Evolutionary conservation across 2,797 vertebrate species (phyloP), one percentile per base, ranked within the genome.

Genomic region (Lerista edwardsae): DNA sequence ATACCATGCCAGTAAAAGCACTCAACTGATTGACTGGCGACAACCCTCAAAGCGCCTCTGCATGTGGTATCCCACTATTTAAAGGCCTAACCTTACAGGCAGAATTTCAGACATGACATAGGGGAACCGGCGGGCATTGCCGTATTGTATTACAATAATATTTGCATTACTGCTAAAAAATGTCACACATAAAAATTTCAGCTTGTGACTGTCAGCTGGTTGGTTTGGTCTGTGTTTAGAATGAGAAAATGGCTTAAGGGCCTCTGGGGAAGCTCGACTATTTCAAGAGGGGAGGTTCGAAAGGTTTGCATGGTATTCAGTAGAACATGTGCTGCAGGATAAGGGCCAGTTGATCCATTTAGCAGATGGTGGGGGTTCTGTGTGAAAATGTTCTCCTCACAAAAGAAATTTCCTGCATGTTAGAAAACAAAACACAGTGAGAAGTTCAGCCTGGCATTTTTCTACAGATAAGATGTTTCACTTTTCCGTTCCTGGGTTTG

Each of bases 31-130:
- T 29, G 29, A 23, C 9, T 31, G 21, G 64, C 23, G 65, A 61
- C 71, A 67, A n/a, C 72, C 23, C 80, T 80, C 78, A 85, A 69
- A 76, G 84, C 31, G 27, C 23, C 57, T 64, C 11, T 4, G 57
- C 39, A 6, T 27, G 68, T 36, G 17, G 15, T 21, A 65, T 74
- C 27, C 41, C 23, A 9, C 47, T 68, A 27, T 85, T 80, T 74
- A 80, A 65, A 61, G 72, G 69, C 62, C 62, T 41, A 34, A 29
- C 34, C 64, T 76, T 15, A 2, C 1, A 14, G 79, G 36, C 27
- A 27, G 57, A 81, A 82, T 69, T 61, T 76, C 73, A 81, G 17
- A 76, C 69, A 29, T 36, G 51, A 44, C 39, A 51, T 25, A 12
- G 6, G 55, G 23, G n/a, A 80, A 25, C 4, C 4, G 59, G 25